These are phyloP conservation scores for Catostylus mosaicus DNA, from an alignment of 30 jellyfish, hydroid and myxozoan genomes.

Conservation along the genomic window DNA sequence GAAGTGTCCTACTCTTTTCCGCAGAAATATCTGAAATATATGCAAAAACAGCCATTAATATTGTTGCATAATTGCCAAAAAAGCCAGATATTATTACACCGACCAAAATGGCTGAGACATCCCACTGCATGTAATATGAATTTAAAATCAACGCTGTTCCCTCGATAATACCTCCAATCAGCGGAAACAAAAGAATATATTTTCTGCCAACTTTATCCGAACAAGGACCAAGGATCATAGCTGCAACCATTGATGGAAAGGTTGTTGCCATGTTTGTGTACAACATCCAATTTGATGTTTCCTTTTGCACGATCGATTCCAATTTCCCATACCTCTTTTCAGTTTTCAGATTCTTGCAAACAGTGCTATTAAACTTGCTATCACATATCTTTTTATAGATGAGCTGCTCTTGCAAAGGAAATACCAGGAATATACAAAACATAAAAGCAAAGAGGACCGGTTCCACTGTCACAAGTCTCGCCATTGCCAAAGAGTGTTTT, in stretches of 20 bases:
- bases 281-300: conserved; percentile 84
- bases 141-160: conserved; percentile 51
- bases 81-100: conserved; percentile 76
- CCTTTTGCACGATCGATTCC: conserved; percentile 66
- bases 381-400: conserved; percentile 77
- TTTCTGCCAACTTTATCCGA: conserved; percentile 96
- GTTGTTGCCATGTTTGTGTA: conserved; percentile 72
- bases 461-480: conserved; percentile 81
- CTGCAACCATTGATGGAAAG: conserved; percentile 78
- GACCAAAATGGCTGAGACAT: conserved; percentile 54
- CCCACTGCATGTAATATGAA: conserved; percentile 56
- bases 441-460: conserved; percentile 85
- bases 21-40: conserved; percentile 86
- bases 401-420: conserved; percentile 78
- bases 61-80: conserved; percentile 84
- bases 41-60: conserved; percentile 79
- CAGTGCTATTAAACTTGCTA: conserved; percentile 61
- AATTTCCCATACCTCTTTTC: conserved; percentile 14
- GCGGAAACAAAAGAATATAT: conserved; percentile 70
- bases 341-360: conserved; percentile 55
- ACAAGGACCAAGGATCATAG: conserved; percentile 74
- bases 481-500: no score
- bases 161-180: conserved; percentile 67
- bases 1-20: conserved; percentile 70
- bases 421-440: conserved; percentile 51